These are phyloP conservation scores for Phrynocephalus vlangalii DNA, from an alignment of 2,797 vertebrate species.

Conservation along the genomic window DNA sequence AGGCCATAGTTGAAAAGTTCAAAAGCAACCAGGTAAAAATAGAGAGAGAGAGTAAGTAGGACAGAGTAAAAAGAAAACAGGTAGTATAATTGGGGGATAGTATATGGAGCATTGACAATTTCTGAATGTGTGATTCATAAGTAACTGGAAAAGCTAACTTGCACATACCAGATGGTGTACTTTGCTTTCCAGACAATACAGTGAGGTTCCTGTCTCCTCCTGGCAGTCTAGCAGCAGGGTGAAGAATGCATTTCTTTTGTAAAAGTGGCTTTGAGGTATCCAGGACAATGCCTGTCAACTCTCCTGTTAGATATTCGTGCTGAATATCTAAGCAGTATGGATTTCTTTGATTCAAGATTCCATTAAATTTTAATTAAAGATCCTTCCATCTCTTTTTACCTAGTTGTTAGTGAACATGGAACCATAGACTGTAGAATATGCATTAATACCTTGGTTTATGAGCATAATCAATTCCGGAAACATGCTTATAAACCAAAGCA, in stretches of 20 bases:
- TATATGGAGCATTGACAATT: conserved; percentile 1
- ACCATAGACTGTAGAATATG: no score
- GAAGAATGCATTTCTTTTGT: not conserved
- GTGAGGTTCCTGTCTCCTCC: conserved; percentile 31
- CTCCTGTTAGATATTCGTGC: no score
- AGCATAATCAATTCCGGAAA: no score
- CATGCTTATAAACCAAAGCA: no score
- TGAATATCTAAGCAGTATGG: not conserved
- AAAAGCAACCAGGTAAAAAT: no score
- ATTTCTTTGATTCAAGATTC: not conserved
- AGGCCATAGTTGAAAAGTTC: not conserved
- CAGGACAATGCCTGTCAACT: not conserved
- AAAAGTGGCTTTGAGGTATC: not conserved
- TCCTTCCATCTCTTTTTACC: no score
- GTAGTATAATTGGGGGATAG: not conserved
- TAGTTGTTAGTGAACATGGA: no score
- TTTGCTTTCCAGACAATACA: conserved; percentile 30
- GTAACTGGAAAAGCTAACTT: not conserved
- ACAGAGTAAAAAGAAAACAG: not conserved
- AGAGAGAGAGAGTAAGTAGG: not conserved
- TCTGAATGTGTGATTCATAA: conserved; percentile 17
- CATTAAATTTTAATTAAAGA: no score
- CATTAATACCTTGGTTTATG: no score
- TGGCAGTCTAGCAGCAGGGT: conserved; percentile 3
- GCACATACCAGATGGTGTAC: conserved; percentile 51